phyloP scores from a whole-genome alignment of 2,797 vertebrate genomes.

The Luscinia luscinia region DNA sequence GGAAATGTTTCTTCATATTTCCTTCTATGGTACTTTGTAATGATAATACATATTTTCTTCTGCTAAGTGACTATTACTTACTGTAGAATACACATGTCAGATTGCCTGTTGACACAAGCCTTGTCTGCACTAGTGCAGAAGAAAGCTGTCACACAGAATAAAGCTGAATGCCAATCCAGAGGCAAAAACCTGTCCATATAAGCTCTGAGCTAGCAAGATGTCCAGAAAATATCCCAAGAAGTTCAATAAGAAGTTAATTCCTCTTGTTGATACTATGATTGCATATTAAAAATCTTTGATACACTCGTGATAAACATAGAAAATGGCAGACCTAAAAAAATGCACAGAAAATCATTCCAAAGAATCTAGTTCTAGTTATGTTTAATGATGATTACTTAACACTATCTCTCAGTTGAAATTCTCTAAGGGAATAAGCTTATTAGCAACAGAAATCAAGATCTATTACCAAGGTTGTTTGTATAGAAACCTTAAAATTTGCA shows the following conservation, averaged over 20 bases:
- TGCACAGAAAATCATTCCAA: not conserved
- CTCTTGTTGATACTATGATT: not conserved
- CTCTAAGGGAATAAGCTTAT: not conserved
- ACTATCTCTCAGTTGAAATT: not conserved
- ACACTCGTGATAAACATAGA: not conserved
- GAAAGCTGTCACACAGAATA: slow-evolving; percentile 70
- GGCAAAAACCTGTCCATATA: not conserved
- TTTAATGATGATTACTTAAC: not conserved
- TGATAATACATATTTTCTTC: slow-evolving; percentile 44
- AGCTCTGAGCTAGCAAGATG: slow-evolving; percentile 5
- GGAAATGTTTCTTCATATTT: slow-evolving; percentile 36
- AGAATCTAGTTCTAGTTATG: not conserved
- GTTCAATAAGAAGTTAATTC: slow-evolving; percentile 32
- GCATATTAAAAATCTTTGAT: not conserved
- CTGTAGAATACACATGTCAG: slow-evolving; percentile 69
- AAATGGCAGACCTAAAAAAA: not conserved
- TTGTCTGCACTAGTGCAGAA: slow-evolving; percentile 59
- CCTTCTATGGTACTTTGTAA: slow-evolving; percentile 18
- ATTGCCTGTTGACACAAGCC: slow-evolving; percentile 52
- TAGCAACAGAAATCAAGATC: not conserved
- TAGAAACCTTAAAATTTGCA: not conserved
- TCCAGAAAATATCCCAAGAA: slow-evolving; percentile 33
- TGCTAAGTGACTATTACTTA: slow-evolving; percentile 72
- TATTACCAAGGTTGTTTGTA: not conserved
- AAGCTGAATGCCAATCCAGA: slow-evolving; percentile 59